These are phyloP conservation scores for Phengaris arion DNA, from an alignment of 2,888 invertebrate species.

Conservation along the genomic window DNA sequence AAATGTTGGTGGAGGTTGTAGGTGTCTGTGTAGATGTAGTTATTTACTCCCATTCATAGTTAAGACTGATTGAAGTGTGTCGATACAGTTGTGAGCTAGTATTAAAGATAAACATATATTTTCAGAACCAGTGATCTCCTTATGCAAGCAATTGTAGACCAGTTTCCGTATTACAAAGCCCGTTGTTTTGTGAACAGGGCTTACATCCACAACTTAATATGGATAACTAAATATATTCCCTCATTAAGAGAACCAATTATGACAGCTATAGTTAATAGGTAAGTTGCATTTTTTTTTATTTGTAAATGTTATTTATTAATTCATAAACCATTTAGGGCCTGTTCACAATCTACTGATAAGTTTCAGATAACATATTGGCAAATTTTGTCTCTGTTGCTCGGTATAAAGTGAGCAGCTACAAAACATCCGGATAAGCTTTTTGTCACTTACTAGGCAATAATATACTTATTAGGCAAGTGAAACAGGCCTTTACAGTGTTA, in stretches of 20 bases:
- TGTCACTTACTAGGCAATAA: neutral
- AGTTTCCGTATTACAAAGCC: slow-evolving; percentile 89
- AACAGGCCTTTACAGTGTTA: too few species aligned
- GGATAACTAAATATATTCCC: slow-evolving; percentile 87
- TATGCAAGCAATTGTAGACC: slow-evolving; percentile 80
- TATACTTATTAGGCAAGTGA: too few species aligned
- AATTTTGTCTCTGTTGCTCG: neutral
- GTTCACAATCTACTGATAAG: neutral
- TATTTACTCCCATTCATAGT: too few species aligned
- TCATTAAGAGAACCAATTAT: slow-evolving; percentile 84
- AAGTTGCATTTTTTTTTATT: slow-evolving; percentile 47
- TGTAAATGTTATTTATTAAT: too few species aligned
- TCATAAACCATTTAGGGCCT: neutral
- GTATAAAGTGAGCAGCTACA: too few species aligned
- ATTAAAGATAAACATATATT: slow-evolving; percentile 7
- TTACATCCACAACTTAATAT: slow-evolving; percentile 88
- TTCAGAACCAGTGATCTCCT: slow-evolving; percentile 86
- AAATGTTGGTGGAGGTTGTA: too few species aligned
- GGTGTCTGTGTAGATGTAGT: too few species aligned
- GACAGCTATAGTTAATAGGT: slow-evolving; percentile 88
- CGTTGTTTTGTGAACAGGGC: slow-evolving; percentile 84
- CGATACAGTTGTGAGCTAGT: neutral
- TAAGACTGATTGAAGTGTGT: too few species aligned
- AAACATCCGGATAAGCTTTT: neutral
- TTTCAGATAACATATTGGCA: neutral